phyloP scores from a whole-genome alignment of 2,888 invertebrate species.

The Cyaniris semiargus region DNA sequence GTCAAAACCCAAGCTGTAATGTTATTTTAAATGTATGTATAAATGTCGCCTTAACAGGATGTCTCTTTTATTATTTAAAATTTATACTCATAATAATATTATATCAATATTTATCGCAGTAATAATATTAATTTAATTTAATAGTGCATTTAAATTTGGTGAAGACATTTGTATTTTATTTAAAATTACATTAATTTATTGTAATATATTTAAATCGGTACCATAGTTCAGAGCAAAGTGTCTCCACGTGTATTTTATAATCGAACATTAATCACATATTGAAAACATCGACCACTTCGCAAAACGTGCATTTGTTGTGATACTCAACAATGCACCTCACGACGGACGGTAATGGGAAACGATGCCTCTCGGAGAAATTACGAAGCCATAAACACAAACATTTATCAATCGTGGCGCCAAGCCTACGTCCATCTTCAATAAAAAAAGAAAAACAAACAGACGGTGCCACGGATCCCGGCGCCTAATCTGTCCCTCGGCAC shows the following conservation, averaged over 20 bases:
- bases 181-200: neutral
- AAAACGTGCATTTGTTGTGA: neutral
- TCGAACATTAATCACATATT: neutral
- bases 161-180: neutral
- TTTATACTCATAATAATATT: neutral
- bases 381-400: slow-evolving; percentile 54
- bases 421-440: slow-evolving; percentile 44
- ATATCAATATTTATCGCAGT: neutral
- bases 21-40: neutral
- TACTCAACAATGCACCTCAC: slow-evolving; percentile 15
- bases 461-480: slow-evolving; percentile 59
- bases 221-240: neutral
- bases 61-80: neutral
- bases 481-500: slow-evolving; percentile 66
- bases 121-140: neutral
- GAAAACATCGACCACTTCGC: neutral
- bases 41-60: neutral
- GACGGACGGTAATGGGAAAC: slow-evolving; percentile 41
- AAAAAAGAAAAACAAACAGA: slow-evolving; percentile 52
- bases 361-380: slow-evolving; percentile 51
- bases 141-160: neutral
- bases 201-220: neutral
- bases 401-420: slow-evolving; percentile 61
- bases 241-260: slow-evolving; percentile 7
- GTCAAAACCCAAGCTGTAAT: neutral